phyloP scores from a whole-genome alignment of 2,113 vertebrate genomes.

The Paramormyrops kingsleyae region DNA sequence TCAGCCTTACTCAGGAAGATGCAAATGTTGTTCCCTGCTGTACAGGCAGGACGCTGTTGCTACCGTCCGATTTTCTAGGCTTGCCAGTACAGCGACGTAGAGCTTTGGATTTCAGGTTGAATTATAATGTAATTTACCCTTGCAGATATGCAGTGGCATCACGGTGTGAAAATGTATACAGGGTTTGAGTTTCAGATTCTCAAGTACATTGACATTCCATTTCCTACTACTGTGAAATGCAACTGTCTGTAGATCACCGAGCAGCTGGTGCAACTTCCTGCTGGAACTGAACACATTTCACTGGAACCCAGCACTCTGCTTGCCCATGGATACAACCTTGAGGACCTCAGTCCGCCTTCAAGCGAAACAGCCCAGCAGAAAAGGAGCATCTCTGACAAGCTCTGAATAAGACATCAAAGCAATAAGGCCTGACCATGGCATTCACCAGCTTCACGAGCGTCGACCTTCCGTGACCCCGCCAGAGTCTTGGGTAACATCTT shows the following conservation, averaged over 20 bases:
- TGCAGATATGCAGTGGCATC: neutral
- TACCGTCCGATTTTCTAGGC: neutral
- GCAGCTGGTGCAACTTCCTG: neutral
- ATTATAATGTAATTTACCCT: neutral
- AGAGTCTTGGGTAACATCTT: conserved; percentile 31
- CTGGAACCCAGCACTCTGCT: neutral
- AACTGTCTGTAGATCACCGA: neutral
- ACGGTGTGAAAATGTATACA: neutral
- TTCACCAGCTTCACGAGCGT: conserved; percentile 32
- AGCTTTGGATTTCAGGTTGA: neutral
- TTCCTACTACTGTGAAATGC: neutral
- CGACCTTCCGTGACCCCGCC: conserved; percentile 15
- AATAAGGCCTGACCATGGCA: conserved; percentile 25
- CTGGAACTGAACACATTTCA: neutral
- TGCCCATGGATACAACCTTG: neutral
- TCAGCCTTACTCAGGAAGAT: neutral
- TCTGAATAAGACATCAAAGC: conserved; percentile 40
- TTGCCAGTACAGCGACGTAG: neutral
- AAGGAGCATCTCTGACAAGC: conserved; percentile 32
- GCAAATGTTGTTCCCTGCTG: neutral
- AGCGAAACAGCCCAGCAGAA: neutral
- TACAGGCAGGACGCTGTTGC: neutral
- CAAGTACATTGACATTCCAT: neutral
- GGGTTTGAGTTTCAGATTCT: neutral
- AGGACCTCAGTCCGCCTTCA: conserved; percentile 10